Percentiles rank a stretch among this genome's conserved stretches.
Evolutionary conservation across 2,888 invertebrate genomes (phyloP).

Genomic region (Pachymerium ferrugineum): DNA sequence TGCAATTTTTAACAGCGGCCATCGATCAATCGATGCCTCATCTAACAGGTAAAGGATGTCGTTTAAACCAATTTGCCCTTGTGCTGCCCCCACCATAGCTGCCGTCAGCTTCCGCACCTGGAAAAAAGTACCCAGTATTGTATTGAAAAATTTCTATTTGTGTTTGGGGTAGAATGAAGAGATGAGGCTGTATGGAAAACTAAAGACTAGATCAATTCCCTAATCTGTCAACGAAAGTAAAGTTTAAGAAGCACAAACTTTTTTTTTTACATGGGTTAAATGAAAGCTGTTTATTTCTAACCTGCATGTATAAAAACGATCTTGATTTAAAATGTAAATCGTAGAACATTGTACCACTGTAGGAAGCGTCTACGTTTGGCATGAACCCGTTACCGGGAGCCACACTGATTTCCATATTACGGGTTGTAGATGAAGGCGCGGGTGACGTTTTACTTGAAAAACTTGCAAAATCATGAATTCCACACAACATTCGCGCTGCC

Average conservation of each 20-base stretch:
- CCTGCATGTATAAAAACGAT: slow-evolving; percentile 32
- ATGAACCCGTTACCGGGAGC: slow-evolving; percentile 40
- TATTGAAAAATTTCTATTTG: too few relatives aligned
- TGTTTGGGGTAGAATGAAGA: too few relatives aligned
- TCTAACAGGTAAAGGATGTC: slow-evolving; percentile 71
- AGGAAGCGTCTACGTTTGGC: slow-evolving; percentile 52
- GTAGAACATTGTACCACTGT: slow-evolving; percentile 46
- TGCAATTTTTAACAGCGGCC: slow-evolving; percentile 54
- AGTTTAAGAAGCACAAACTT: too few relatives aligned
- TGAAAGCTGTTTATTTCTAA: too few relatives aligned
- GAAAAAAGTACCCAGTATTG: too few relatives aligned
- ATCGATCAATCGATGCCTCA: slow-evolving; percentile 65
- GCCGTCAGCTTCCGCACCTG: slow-evolving; percentile 74
- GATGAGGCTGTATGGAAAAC: too few relatives aligned
- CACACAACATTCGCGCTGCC: background rate
- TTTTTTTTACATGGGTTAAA: too few relatives aligned
- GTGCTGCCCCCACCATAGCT: slow-evolving; percentile 59
- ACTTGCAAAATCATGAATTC: slow-evolving; percentile 25
- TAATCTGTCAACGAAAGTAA: too few relatives aligned
- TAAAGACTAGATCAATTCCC: too few relatives aligned
- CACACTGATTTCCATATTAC: slow-evolving; percentile 55
- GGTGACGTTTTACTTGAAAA: too few relatives aligned
- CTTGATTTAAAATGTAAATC: slow-evolving; percentile 37
- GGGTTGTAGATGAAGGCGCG: slow-evolving; percentile 39
- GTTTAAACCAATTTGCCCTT: slow-evolving; percentile 56